These are phyloP conservation scores for Knipowitschia caucasica DNA, from an alignment of 2,797 vertebrate genomes.

Conservation along the genomic window DNA sequence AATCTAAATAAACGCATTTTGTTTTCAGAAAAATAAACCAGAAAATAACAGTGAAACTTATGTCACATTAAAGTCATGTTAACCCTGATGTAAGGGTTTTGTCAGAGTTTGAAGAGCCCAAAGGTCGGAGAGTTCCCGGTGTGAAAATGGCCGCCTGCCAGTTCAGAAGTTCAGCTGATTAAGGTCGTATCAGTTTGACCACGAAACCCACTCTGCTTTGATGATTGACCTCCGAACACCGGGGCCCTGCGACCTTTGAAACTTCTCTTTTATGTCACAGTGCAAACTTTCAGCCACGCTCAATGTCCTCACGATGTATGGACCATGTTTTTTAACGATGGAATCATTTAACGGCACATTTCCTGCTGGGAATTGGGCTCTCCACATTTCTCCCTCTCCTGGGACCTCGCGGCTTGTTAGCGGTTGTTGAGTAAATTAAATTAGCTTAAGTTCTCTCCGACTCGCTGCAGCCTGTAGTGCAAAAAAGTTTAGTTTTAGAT, in stretches of 20 bases:
- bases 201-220: neutral
- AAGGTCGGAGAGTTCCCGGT: neutral
- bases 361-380: neutral
- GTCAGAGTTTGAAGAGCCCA: neutral
- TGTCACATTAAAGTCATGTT: too few species aligned
- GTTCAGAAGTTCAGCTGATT: neutral
- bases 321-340: too few species aligned
- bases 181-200: neutral
- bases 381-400: neutral
- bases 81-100: too few species aligned
- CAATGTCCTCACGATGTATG: too few species aligned
- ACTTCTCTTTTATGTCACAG: too few species aligned
- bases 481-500: neutral
- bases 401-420: neutral
- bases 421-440: neutral
- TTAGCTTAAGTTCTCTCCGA: too few species aligned
- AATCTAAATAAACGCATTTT: too few species aligned
- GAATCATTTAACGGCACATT: neutral
- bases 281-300: too few species aligned
- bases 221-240: too few species aligned
- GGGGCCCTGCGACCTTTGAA: too few species aligned
- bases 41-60: too few species aligned
- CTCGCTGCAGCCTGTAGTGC: neutral
- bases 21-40: too few species aligned
- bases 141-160: slow-evolving; percentile 1